Percentiles rank a stretch among this genome's conserved stretches.
These are phyloP conservation scores for Rhinoptilus africanus DNA, from an alignment of 2,113 vertebrate genomes.

Conservation along the genomic window DNA sequence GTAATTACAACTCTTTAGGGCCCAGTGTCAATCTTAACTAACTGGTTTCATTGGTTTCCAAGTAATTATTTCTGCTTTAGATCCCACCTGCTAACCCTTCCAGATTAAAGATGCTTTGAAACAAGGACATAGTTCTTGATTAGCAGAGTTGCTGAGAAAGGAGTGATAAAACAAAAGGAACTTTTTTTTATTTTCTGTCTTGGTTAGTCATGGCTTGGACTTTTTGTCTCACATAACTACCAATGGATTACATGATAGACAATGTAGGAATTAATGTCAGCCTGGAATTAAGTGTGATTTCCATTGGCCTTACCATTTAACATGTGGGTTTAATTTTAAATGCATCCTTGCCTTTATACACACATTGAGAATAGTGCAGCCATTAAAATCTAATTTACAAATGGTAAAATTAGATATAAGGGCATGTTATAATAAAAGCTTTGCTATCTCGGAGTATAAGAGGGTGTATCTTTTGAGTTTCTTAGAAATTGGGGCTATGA, in stretches of 20 bases:
- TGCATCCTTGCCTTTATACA: constrained; percentile 46
- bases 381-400: constrained; percentile 58
- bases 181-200: background rate
- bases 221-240: background rate
- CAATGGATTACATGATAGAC: background rate
- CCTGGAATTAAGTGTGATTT: constrained; percentile 14
- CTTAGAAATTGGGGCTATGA: background rate
- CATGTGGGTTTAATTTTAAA: constrained; percentile 47
- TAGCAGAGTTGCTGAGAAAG: constrained; percentile 34
- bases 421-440: constrained; percentile 14
- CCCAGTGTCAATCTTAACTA: constrained; percentile 53
- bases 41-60: constrained; percentile 53
- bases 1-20: constrained; percentile 62
- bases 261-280: background rate
- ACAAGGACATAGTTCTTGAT: constrained; percentile 52
- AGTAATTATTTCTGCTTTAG: constrained; percentile 71
- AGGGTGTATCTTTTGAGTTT: background rate
- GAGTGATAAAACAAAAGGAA: constrained; percentile 25
- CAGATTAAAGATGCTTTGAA: constrained; percentile 59
- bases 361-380: background rate
- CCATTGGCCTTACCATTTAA: constrained; percentile 20
- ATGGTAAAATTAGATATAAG: constrained; percentile 41
- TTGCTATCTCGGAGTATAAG: background rate
- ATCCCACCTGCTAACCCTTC: constrained; percentile 51
- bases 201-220: background rate